Evolutionary conservation across 2,113 vertebrate species (phyloP), one percentile per base, ranked within the genome.

Genomic region (Phyllostomus hastatus): DNA sequence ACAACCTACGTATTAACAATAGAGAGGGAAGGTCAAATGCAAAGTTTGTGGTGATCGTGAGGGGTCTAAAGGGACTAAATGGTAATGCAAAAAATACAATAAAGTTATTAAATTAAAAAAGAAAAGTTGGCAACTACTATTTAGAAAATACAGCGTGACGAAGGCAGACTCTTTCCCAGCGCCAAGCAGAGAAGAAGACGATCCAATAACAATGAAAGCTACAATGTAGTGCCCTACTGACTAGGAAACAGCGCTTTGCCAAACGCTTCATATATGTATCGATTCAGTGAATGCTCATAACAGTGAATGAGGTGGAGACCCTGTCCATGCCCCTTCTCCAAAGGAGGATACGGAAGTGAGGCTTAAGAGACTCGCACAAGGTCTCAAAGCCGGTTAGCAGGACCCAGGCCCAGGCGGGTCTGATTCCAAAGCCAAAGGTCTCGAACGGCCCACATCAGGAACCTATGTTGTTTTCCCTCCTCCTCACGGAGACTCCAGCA

Each of bases 401-500:
- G 1, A 88, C 7, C 12, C 38, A 46, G 54, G 41, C 17, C 12
- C 0, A 50, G 31, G 33, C 6, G 5, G 22, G 15, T 33, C 64
- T 5, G 5, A 9, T 75, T 67, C 66, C 50, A 35, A 70, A 90
- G 43, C 33, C 79, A 28, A 17, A 6, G 33, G 19, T 35, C 22
- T 81, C 46, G 2, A 22, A 35, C 1, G 7, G 15, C 7, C 46
- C 52, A 20, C 5, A 10, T 4, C 19, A 88, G 72, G n/a, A 76
- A 35, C 75, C 14, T 61, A 0, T 33, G 81, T 11, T 91, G 83
- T 67, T 96, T 83, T 43, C 88, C 75, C 83, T 50, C 48, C 75
- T 91, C 66, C 76, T 81, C 84, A 48, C 16, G 54, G 84, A 90
- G 94, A 80, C 93, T 89, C 92, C 61, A 90, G 93, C 97, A 96